Conservation (phyloP, 2,113 vertebrate species). For the Anhinga anhinga region DNA sequence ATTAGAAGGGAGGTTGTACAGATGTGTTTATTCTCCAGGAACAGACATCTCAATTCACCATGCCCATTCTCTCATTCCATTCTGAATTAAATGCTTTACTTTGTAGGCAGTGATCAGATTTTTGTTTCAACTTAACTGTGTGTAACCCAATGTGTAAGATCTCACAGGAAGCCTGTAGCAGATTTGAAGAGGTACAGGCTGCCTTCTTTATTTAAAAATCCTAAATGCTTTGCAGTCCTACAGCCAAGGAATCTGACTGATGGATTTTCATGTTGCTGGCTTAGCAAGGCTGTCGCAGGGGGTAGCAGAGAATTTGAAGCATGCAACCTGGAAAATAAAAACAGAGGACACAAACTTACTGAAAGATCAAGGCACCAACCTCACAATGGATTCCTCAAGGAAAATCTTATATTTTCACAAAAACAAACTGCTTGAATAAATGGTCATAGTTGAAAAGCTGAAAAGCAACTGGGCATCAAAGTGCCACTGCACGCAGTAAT, state of each 20-base stretch:
- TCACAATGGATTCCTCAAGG: not conserved
- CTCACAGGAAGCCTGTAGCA: not conserved
- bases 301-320: not conserved
- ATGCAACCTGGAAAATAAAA: not conserved
- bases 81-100: not conserved
- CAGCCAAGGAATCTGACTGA: not conserved
- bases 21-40: not conserved
- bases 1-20: not conserved
- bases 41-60: not conserved
- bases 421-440: not conserved
- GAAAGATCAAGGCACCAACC: not conserved
- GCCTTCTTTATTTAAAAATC: not conserved
- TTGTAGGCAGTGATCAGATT: not conserved
- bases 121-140: not conserved
- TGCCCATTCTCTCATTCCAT: not conserved
- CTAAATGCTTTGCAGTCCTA: not conserved
- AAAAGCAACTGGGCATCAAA: not conserved
- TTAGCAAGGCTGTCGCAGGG: not conserved
- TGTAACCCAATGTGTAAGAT: not conserved
- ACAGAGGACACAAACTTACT: not conserved
- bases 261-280: not conserved
- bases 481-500: accelerated
- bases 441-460: not conserved
- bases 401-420: not conserved
- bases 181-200: not conserved